Conservation (phyloP, 2,888 invertebrate species). For the Sthenelais limicola region DNA sequence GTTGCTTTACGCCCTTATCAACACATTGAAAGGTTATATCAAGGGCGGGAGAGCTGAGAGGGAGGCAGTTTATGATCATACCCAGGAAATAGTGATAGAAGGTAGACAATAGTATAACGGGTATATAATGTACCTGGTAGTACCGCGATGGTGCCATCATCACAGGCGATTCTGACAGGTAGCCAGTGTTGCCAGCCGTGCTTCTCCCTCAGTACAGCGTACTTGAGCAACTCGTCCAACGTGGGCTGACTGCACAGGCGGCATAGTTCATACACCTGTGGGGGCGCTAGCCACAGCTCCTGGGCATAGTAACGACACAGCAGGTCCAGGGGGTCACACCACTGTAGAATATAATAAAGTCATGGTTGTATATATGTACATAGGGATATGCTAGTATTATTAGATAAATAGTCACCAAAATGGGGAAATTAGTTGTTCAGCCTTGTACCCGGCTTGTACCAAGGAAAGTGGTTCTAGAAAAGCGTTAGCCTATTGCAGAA, state of each 20-base stretch:
- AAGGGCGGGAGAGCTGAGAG: too few relatives aligned
- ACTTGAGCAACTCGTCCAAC: constrained; percentile 37
- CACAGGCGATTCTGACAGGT: constrained; percentile 40
- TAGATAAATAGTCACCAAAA: too few relatives aligned
- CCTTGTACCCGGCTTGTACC: too few relatives aligned
- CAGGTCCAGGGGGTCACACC: constrained; percentile 43
- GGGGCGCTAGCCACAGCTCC: constrained; percentile 45
- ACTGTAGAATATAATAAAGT: constrained; percentile 44
- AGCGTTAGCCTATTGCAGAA: too few relatives aligned
- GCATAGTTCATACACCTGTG: constrained; percentile 49
- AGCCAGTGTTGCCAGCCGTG: constrained; percentile 42
- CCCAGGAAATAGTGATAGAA: too few relatives aligned
- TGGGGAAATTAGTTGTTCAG: too few relatives aligned
- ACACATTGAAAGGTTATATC: too few relatives aligned
- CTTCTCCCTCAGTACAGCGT: constrained; percentile 8
- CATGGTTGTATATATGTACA: too few relatives aligned
- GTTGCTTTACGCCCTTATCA: too few relatives aligned
- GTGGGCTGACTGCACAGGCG: constrained; percentile 18
- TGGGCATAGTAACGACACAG: constrained; percentile 13
- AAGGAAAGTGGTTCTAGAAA: too few relatives aligned
- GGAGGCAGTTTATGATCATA: too few relatives aligned
- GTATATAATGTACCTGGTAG: constrained; percentile 44
- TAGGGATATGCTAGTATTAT: too few relatives aligned
- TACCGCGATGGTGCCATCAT: constrained; percentile 41
- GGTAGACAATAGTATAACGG: background rate